Evolutionary conservation across 2,113 vertebrate species (phyloP).

Genomic region (Malurus melanocephalus): DNA sequence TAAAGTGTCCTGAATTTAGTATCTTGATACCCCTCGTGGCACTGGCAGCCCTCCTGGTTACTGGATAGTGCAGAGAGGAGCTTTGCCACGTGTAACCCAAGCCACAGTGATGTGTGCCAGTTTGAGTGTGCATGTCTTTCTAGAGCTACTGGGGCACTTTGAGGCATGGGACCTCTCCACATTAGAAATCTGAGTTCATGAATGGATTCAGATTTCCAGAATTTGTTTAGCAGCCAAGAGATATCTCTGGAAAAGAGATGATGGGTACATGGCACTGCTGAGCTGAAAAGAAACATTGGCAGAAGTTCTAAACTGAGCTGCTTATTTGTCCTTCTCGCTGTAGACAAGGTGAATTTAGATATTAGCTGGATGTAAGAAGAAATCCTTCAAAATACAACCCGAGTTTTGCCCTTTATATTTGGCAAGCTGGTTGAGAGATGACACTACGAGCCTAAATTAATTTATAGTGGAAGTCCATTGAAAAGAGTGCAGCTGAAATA

Average conservation of each 20-base stretch:
- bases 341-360: slow-evolving; percentile 39
- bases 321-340: slow-evolving; percentile 39
- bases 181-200: slow-evolving; percentile 62
- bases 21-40: not conserved
- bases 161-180: slow-evolving; percentile 12
- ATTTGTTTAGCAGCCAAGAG: slow-evolving; percentile 39
- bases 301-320: slow-evolving; percentile 20
- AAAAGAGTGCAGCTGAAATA: not conserved
- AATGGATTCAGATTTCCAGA: slow-evolving; percentile 72
- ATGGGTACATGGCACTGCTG: slow-evolving; percentile 25
- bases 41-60: not conserved
- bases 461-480: not conserved
- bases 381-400: not conserved
- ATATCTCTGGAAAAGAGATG: slow-evolving; percentile 38
- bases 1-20: slow-evolving; percentile 44
- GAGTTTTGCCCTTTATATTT: not conserved
- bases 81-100: slow-evolving; percentile 58
- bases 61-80: slow-evolving; percentile 3
- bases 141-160: slow-evolving; percentile 47
- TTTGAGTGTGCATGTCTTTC: slow-evolving; percentile 39
- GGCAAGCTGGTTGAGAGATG: not conserved
- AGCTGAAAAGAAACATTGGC: slow-evolving; percentile 20
- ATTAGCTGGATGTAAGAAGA: not conserved
- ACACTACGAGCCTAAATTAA: not conserved
- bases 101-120: slow-evolving; percentile 39